Evolutionary conservation across 2,888 invertebrate species (phyloP).

Genomic region (Cybosia mesomella): DNA sequence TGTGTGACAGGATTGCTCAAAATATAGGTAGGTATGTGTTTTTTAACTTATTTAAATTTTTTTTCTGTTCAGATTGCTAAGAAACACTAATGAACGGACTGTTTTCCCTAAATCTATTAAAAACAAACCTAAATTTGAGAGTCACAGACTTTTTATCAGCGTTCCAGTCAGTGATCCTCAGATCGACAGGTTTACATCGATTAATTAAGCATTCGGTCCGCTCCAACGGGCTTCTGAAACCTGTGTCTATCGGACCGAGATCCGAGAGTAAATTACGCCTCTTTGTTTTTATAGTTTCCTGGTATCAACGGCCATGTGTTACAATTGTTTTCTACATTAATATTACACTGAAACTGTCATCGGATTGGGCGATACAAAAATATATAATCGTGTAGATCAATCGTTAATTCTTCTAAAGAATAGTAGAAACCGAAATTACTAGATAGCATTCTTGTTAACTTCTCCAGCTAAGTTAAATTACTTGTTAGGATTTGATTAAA

Average conservation of each 20-base stretch:
- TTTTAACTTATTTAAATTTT: too few species aligned
- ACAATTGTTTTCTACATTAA: slow-evolving; percentile 18
- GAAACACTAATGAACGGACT: not conserved
- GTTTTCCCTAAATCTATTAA: not conserved
- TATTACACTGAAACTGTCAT: not conserved
- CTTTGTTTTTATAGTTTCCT: slow-evolving; percentile 55
- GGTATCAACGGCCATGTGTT: slow-evolving; percentile 42
- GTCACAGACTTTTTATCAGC: slow-evolving; percentile 23
- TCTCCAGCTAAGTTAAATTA: too few species aligned
- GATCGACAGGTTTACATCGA: slow-evolving; percentile 38
- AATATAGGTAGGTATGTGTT: too few species aligned
- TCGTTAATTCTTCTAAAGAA: not conserved
- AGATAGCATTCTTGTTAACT: too few species aligned
- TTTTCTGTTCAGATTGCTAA: not conserved
- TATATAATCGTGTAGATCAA: too few species aligned
- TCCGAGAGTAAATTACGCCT: slow-evolving; percentile 61
- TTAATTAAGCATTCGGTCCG: slow-evolving; percentile 58
- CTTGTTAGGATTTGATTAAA: too few species aligned
- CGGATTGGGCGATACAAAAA: too few species aligned
- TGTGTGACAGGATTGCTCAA: too few species aligned
- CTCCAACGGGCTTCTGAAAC: slow-evolving; percentile 52
- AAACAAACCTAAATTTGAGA: not conserved
- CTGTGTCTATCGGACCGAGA: slow-evolving; percentile 58
- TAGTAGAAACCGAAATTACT: too few species aligned
- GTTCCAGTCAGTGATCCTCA: slow-evolving; percentile 38